A percentile compares a stretch with the other conserved stretches of the same genome.
Conservation (phyloP, 1,140 invertebrate species). For the Trichonephila inaurata region DNA sequence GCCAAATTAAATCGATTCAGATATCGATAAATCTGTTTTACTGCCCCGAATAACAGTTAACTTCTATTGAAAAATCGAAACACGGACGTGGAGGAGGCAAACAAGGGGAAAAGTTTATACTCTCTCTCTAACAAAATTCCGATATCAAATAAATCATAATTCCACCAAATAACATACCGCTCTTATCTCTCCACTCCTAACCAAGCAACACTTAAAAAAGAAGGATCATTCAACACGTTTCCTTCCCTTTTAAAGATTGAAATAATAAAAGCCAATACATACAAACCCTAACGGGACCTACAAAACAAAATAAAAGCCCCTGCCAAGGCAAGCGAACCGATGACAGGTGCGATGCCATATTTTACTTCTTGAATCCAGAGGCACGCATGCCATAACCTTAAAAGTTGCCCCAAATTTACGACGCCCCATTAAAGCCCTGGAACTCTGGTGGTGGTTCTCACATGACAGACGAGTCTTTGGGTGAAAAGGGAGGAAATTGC, state of each 20-base stretch:
- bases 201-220: neutral
- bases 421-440: slow-evolving; percentile 70
- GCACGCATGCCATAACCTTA: slow-evolving; percentile 60
- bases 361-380: slow-evolving; percentile 48
- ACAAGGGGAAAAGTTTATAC: too few species aligned
- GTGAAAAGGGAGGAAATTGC: slow-evolving; percentile 69
- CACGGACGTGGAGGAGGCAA: too few species aligned
- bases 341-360: slow-evolving; percentile 72
- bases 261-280: slow-evolving; percentile 53
- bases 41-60: too few species aligned
- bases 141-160: neutral
- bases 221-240: neutral
- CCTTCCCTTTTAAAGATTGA: neutral
- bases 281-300: slow-evolving; percentile 2
- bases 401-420: slow-evolving; percentile 73
- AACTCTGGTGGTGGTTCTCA: slow-evolving; percentile 53
- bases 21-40: too few species aligned
- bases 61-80: too few species aligned
- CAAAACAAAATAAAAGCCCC: slow-evolving; percentile 54
- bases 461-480: slow-evolving; percentile 42
- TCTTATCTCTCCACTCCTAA: neutral
- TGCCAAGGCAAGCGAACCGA: slow-evolving; percentile 45
- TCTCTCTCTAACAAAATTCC: too few species aligned
- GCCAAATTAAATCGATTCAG: too few species aligned
- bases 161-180: neutral